Evolutionary conservation across 2,888 invertebrate species (phyloP).

Genomic region (Amphipoea lucens): DNA sequence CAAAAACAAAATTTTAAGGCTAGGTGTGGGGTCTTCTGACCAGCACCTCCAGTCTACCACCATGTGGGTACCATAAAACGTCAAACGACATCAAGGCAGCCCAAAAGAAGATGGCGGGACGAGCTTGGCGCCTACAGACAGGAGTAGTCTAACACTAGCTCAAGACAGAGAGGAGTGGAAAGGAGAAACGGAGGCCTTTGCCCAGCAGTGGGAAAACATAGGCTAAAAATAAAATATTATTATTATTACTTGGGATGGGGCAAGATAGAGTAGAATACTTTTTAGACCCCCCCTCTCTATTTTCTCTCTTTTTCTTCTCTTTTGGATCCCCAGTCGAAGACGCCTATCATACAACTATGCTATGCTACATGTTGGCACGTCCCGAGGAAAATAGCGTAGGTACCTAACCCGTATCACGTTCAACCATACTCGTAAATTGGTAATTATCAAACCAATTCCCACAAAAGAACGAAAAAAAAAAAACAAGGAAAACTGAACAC

Average conservation of each 20-base stretch:
- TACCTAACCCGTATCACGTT: background rate
- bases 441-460: slow-evolving; percentile 1
- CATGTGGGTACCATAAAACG: background rate
- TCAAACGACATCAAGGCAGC: background rate
- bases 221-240: background rate
- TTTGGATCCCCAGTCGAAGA: background rate
- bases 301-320: too few relatives aligned
- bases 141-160: too few relatives aligned
- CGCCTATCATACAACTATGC: background rate
- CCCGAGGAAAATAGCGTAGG: too few relatives aligned
- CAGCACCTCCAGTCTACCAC: too few relatives aligned
- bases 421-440: slow-evolving; percentile 11
- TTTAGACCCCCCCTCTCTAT: too few relatives aligned
- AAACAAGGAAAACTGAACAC: slow-evolving; percentile 26
- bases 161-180: background rate
- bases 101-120: background rate
- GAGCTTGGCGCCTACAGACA: too few relatives aligned
- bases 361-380: background rate
- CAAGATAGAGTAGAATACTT: too few relatives aligned
- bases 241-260: background rate
- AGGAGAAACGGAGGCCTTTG: background rate
- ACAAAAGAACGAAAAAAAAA: background rate
- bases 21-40: too few relatives aligned
- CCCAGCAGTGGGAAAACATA: background rate
- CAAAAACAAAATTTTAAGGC: too few relatives aligned